These are phyloP conservation scores for Pungitius pungitius DNA, from an alignment of 2,113 vertebrate species.

Conservation along the genomic window DNA sequence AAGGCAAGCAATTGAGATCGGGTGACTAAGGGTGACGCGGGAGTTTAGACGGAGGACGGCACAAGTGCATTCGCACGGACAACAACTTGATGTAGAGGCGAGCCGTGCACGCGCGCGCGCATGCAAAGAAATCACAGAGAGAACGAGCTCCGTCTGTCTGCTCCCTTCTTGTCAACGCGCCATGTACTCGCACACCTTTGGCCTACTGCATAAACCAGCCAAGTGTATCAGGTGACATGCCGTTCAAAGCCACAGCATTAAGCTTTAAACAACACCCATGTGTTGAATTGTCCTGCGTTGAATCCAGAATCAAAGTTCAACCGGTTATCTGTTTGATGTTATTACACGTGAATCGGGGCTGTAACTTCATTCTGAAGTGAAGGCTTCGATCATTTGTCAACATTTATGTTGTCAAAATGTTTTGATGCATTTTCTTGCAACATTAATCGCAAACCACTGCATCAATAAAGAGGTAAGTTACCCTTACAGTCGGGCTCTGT, in stretches of 20 bases:
- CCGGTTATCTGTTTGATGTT: neutral
- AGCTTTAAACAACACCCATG: slow-evolving; percentile 6
- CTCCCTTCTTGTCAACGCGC: slow-evolving; percentile 19
- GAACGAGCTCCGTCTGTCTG: neutral
- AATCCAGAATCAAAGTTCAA: slow-evolving; percentile 6
- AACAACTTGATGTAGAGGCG: slow-evolving; percentile 27
- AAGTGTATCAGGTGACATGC: slow-evolving; percentile 14
- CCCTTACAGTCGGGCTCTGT: neutral
- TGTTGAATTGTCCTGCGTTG: slow-evolving; percentile 1
- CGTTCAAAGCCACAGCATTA: slow-evolving; percentile 1
- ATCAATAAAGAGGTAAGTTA: neutral
- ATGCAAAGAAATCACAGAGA: neutral
- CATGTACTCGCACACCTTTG: slow-evolving; percentile 33
- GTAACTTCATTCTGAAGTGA: neutral
- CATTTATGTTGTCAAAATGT: neutral
- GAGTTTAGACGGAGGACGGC: slow-evolving; percentile 46
- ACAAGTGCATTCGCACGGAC: slow-evolving; percentile 37
- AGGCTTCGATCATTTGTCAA: neutral
- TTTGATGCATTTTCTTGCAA: no score
- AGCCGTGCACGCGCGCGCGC: neutral
- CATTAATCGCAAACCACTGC: neutral
- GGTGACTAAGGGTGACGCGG: slow-evolving; percentile 53
- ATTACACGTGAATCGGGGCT: neutral
- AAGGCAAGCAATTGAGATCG: slow-evolving; percentile 60
- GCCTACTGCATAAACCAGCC: slow-evolving; percentile 10